These are phyloP conservation scores for Zygogramma bicolorata DNA, from an alignment of 2,888 invertebrate genomes.

Conservation along the genomic window DNA sequence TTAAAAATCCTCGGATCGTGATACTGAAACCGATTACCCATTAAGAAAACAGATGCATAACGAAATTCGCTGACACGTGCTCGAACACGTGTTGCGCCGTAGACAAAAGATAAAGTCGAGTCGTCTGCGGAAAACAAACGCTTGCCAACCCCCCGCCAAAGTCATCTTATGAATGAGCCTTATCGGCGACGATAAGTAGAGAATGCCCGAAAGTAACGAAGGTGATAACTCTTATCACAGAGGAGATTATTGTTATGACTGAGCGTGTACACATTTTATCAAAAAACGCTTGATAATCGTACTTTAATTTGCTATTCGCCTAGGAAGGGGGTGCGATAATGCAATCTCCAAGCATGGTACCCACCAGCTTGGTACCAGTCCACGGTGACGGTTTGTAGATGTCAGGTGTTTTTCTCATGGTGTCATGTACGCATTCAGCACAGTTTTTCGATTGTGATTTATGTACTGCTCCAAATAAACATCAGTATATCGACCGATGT, in stretches of 20 bases:
- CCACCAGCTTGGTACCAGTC: conserved; percentile 53
- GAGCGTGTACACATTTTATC: conserved; percentile 63
- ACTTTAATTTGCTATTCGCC: conserved; percentile 62
- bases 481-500: background rate
- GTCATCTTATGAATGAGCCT: conserved; percentile 42
- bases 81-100: conserved; percentile 37
- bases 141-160: conserved; percentile 44
- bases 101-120: conserved; percentile 33
- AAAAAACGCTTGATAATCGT: conserved; percentile 62
- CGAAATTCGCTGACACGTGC: conserved; percentile 42
- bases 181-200: conserved; percentile 41
- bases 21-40: conserved; percentile 34
- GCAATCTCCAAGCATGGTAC: conserved; percentile 58
- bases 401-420: conserved; percentile 41
- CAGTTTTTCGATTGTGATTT: background rate
- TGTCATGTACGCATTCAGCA: no score
- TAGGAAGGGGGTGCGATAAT: conserved; percentile 62
- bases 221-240: conserved; percentile 64
- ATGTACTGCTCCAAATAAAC: background rate
- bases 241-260: conserved; percentile 63
- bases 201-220: conserved; percentile 61
- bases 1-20: conserved; percentile 30
- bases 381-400: conserved; percentile 56
- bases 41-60: conserved; percentile 38
- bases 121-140: conserved; percentile 32